Base-by-base conservation (phyloP, 2,797 vertebrate genomes). In the Cygnus olor region DNA sequence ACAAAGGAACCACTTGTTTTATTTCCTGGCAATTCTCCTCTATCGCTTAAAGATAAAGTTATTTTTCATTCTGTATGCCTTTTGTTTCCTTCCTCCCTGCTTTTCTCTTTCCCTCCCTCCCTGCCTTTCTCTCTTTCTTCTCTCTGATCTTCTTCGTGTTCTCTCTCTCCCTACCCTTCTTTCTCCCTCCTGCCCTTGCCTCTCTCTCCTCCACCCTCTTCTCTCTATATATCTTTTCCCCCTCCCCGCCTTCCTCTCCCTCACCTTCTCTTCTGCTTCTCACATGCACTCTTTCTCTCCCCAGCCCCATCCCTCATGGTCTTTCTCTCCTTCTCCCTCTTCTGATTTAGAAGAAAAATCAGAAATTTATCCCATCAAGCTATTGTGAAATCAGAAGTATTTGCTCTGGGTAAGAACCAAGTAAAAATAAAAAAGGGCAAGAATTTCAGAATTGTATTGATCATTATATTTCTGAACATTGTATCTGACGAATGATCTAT, bases 231-330 rank as follows among this genome's bases (percentile, higher is more conserved):
- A 8, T n/a, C 10, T 57, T 57, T n/a, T n/a, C 6, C 4, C 40
- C 6, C 3, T 10, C 20, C 7, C 36, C 20, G 38, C 22, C 25
- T 11, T 20, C 13, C 30, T n/a, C 6, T 58, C 13, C 18, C 27
- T 42, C 18, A 10, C 18, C 18, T 14, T 42, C 38, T 44, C 28
- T 44, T 14, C 40, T 21, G 13, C 40, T 65, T 30, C 63, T 57
- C 32, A 21, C 28, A 12, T 32, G 11, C 6, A 18, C 19, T 64
- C 28, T 65, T 40, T 42, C 28, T 19, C 20, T 2, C 3, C 7
- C 5, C 40, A 65, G 14, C 63, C 1, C 3, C 6, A 2, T 1
- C 11, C 18, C 16, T 19, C 40, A 10, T 32, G 40, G 13, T 30
- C 21, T 42, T 57, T 38, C 30, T 69, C 28, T 51, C 6, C 58